These are phyloP conservation scores for Stegophylla sp. DNA, from an alignment of 2,888 invertebrate genomes.

Conservation along the genomic window DNA sequence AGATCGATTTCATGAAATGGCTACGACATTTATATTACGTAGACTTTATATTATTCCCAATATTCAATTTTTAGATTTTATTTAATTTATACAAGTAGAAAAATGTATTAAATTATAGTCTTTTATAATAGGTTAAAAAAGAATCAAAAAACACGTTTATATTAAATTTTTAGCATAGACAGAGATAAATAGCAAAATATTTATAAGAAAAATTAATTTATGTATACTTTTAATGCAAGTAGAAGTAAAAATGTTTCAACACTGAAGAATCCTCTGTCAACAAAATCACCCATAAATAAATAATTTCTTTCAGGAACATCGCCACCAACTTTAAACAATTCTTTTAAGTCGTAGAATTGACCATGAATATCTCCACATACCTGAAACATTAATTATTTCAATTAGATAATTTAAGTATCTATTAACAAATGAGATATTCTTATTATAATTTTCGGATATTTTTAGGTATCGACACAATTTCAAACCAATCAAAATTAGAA, in stretches of 20 bases:
- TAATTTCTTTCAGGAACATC: conserved; percentile 99
- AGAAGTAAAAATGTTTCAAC: conserved; percentile 97
- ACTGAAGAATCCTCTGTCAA: conserved; percentile 98
- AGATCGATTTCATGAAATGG: too few species aligned
- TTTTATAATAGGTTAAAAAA: background rate
- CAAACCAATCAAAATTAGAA: too few species aligned
- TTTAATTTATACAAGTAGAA: background rate
- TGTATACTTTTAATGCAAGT: conserved; percentile 87
- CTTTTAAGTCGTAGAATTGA: conserved; percentile 97
- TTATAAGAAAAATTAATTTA: background rate
- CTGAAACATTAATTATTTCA: conserved; percentile 66
- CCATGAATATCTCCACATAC: conserved; percentile 99
- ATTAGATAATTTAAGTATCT: too few species aligned
- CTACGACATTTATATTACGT: too few species aligned
- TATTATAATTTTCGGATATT: too few species aligned
- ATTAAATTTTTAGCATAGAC: background rate
- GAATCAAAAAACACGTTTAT: background rate
- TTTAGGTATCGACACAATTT: too few species aligned
- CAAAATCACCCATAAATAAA: conserved; percentile 99
- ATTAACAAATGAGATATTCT: too few species aligned
- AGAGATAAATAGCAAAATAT: background rate
- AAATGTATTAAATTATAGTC: background rate
- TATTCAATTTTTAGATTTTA: too few species aligned
- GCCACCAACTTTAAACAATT: conserved; percentile 96
- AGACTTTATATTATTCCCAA: too few species aligned